These are phyloP conservation scores for Cryptophagus acutangulus DNA, from an alignment of 2,888 invertebrate species.

Conservation along the genomic window DNA sequence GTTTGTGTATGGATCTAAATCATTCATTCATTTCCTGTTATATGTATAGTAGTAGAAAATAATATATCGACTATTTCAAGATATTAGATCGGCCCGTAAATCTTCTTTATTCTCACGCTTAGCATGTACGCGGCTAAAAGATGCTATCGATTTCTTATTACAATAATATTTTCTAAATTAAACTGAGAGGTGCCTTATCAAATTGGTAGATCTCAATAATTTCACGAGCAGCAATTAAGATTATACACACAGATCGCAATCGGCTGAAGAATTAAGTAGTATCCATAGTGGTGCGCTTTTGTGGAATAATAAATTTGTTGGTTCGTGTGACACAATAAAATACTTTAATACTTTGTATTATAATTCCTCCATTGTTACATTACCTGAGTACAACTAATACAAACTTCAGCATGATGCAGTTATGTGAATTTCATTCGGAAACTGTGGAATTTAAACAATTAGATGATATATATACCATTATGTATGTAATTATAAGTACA, in stretches of 20 bases:
- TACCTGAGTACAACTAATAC: background rate
- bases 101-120: constrained; percentile 19
- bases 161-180: constrained; percentile 13
- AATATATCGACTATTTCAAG: constrained; percentile 15
- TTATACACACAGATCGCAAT: constrained; percentile 5
- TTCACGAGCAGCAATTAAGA: constrained; percentile 11
- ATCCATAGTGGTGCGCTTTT: background rate
- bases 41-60: too few relatives aligned
- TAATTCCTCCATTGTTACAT: background rate
- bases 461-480: background rate
- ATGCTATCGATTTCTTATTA: constrained; percentile 25
- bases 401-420: constrained; percentile 1
- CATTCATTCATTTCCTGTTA: constrained; percentile 21
- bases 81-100: constrained; percentile 13
- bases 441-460: constrained; percentile 6
- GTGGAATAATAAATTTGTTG: constrained; percentile 2
- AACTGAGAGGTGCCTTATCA: constrained; percentile 5
- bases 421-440: constrained; percentile 2
- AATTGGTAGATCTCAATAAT: constrained; percentile 8
- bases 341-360: background rate
- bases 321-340: constrained; percentile 3
- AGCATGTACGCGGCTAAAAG: constrained; percentile 16
- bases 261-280: background rate
- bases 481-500: constrained; percentile 7
- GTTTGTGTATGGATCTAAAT: constrained; percentile 14